Base-by-base conservation (phyloP, 35 echinoderm and acorn worm species). In the Anneissia japonica region DNA sequence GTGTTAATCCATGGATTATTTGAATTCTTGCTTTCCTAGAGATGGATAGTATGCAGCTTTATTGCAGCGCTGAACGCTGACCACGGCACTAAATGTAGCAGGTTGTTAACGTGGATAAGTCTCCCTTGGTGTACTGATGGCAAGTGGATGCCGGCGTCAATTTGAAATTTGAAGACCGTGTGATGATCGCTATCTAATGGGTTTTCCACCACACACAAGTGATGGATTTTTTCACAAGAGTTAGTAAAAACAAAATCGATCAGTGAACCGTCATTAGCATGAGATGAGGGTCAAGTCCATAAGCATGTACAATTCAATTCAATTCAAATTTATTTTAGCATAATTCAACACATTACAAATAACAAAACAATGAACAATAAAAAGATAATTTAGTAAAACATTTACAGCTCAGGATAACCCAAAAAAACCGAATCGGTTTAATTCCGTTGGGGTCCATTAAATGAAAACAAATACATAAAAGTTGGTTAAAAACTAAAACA, bases 191-290 rank as follows among this genome's bases (percentile, higher is more conserved):
- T 86, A 0, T 72, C 35, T 30, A 86, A 64, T 7, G 84, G 84
- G 36, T 86, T 86, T 33, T 72, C 36, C 4, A 72, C 74, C 28
- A 41, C 74, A 30, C n/a, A 38, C 38, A 39, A 21, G 14, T 40
- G 28, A 17, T 39, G 12, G 43, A 76, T 34, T 29, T 76, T 37
- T 26, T 86, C 84, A 46, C 33, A 0, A 32, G 34, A 34, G 35
- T 86, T 76, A 13, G 84, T 86, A 39, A 86, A 86, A 23, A 76
- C 34, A 86, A 76, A 73, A 23, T 86, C 72, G 35, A 85, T 85
- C 26, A 85, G 26, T 3, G 82, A 51, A 85, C 55, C 83, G 5
- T 34, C 29, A 4, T 32, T 30, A 32, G 38, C n/a, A 23, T 85
- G 55, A 34, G 11, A 9, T 3, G 55, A 85, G 30, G 32, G 83